These are phyloP conservation scores for Heteromyza rotundicornis DNA, from an alignment of 2,888 invertebrate species.

Conservation along the genomic window DNA sequence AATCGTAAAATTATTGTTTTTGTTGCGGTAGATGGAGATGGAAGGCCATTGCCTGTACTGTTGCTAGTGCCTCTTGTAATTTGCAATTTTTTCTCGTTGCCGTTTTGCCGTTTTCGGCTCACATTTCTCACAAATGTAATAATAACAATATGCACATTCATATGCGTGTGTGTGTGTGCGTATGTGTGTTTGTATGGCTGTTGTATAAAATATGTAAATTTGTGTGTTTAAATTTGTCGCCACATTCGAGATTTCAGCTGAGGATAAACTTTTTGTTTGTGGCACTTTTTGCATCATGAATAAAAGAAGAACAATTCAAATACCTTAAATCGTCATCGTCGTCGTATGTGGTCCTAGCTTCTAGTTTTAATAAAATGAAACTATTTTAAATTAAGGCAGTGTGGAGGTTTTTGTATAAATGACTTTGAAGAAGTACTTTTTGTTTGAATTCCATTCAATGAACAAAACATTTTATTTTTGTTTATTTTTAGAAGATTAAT, in stretches of 20 bases:
- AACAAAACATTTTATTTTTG: too few species aligned
- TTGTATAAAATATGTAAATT: background rate
- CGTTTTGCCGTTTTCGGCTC: constrained; percentile 23
- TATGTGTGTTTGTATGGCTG: background rate
- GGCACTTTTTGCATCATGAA: background rate
- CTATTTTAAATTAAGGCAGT: too few species aligned
- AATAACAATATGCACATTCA: background rate
- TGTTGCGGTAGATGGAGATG: too few species aligned
- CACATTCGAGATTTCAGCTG: background rate
- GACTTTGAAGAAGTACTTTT: too few species aligned
- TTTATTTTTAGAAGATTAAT: too few species aligned
- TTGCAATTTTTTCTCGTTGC: background rate
- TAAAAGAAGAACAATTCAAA: too few species aligned
- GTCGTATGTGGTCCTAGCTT: too few species aligned
- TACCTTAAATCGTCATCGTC: too few species aligned
- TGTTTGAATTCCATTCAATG: too few species aligned
- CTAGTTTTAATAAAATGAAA: too few species aligned
- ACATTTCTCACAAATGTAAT: constrained; percentile 6
- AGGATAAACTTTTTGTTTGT: background rate
- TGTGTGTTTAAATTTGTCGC: background rate
- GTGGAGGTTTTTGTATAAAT: too few species aligned
- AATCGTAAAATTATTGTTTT: constrained; percentile 22
- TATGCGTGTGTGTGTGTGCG: constrained; percentile 1
- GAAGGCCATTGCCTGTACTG: too few species aligned
- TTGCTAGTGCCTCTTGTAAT: background rate